phyloP scores from a whole-genome alignment of 2,888 invertebrate genomes.

The Alcis repandata region DNA sequence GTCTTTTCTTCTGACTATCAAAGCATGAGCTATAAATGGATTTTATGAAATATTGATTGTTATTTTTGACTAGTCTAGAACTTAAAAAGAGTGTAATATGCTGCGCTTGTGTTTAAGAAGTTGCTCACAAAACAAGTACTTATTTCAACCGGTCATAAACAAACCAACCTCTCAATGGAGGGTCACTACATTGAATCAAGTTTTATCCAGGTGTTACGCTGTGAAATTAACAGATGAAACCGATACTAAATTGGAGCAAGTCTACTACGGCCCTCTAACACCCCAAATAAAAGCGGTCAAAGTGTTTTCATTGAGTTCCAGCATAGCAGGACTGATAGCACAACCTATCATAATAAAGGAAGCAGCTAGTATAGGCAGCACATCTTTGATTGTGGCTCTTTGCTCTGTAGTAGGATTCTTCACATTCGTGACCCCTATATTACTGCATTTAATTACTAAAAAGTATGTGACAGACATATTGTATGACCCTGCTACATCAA shows the following conservation, averaged over 20 bases:
- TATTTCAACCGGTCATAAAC: slow-evolving; percentile 54
- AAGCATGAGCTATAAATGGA: neutral
- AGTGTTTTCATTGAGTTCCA: slow-evolving; percentile 93
- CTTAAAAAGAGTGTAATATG: slow-evolving; percentile 53
- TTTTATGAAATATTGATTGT: neutral
- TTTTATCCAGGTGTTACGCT: slow-evolving; percentile 61
- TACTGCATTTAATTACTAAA: slow-evolving; percentile 93
- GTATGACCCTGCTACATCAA: slow-evolving; percentile 88
- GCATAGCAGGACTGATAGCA: slow-evolving; percentile 89
- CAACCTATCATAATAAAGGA: slow-evolving; percentile 91
- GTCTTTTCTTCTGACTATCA: too few relatives aligned
- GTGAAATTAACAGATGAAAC: slow-evolving; percentile 64
- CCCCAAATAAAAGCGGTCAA: slow-evolving; percentile 92
- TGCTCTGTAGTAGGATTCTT: slow-evolving; percentile 92
- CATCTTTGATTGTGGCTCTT: slow-evolving; percentile 88
- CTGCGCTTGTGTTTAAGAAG: slow-evolving; percentile 64
- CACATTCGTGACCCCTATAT: slow-evolving; percentile 93
- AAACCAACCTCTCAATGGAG: slow-evolving; percentile 59
- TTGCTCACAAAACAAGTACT: slow-evolving; percentile 51
- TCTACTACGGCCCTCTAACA: slow-evolving; percentile 91
- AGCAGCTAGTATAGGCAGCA: slow-evolving; percentile 85
- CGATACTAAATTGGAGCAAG: slow-evolving; percentile 67
- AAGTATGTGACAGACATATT: slow-evolving; percentile 93
- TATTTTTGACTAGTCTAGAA: neutral
- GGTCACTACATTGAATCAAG: slow-evolving; percentile 52